Base-by-base conservation (phyloP, 2,797 vertebrate species). In the Anguilla marmorata region DNA sequence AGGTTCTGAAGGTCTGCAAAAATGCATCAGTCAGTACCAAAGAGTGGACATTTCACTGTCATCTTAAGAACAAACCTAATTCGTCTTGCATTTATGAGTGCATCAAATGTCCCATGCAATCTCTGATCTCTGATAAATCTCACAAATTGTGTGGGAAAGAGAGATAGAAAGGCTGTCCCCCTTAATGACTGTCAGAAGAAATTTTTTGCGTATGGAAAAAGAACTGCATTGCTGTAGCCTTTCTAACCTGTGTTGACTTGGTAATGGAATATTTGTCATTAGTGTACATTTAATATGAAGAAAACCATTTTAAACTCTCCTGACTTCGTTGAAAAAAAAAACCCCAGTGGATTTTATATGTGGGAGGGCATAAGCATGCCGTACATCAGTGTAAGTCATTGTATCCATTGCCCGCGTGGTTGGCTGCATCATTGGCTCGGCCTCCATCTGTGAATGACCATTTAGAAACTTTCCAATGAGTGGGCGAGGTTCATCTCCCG, bases 391-490 rank as follows among this genome's bases (percentile, higher is more conserved):
- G 66, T 87, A 90, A 89, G 89, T 89, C 89, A 92, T 91, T 87
- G 90, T 88, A 91, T 92, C 93, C 83, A 90, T 16, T 79, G 92
- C 92, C 84, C 85, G 93, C 86, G 86, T 85, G 0, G 88, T 37
- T 5, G 92, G 88, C 41, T 86, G 86, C 90, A 89, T 45, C n/a
- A 91, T 85, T 45, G 87, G 37, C 33, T 94, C 93, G 7, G 83
- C 82, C 72, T 95, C 93, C 83, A 90, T 89, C 90, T 92, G 92
- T 41, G 91, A 86, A 30, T 94, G 79, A 50, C 94, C 93, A 82
- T 94, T 95, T 86, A 93, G 87, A 84, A 92, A 91, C 86, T 95
- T 94, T 88, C 94, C 93, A 85, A 96, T 94, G 90, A 95, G 90
- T 0, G 93, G 92, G 83, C 94, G 89, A 86, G 94, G 91, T 56